phyloP scores from a whole-genome alignment of 2,113 vertebrate genomes.

The Ammospiza caudacuta region DNA sequence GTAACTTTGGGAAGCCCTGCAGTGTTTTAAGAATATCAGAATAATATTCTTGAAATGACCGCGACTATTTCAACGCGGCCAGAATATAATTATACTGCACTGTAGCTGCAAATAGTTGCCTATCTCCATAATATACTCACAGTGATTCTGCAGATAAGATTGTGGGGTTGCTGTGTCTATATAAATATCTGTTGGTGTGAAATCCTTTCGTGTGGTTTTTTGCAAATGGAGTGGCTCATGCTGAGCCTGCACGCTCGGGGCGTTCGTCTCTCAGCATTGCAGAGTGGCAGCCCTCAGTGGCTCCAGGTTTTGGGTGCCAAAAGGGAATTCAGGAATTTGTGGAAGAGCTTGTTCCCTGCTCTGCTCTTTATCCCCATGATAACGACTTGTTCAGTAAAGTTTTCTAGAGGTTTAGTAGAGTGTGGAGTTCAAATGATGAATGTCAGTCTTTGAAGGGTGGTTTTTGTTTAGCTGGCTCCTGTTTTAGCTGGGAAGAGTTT shows the following conservation, averaged over 20 bases:
- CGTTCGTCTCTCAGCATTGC: background rate
- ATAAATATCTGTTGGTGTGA: background rate
- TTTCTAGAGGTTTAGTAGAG: background rate
- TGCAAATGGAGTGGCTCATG: background rate
- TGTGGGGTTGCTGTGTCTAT: background rate
- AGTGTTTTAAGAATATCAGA: background rate
- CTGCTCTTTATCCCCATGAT: background rate
- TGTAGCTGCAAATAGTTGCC: background rate
- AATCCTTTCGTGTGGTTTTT: conserved; percentile 31
- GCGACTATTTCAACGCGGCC: background rate
- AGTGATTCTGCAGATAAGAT: background rate
- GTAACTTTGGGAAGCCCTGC: background rate
- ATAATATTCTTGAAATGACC: background rate
- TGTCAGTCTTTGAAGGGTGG: background rate
- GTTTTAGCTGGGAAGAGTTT: background rate
- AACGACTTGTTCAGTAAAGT: background rate
- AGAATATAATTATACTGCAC: background rate
- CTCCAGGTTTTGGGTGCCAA: background rate
- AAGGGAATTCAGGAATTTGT: background rate
- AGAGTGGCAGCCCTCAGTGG: background rate
- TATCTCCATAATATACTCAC: background rate
- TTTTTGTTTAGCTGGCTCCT: background rate
- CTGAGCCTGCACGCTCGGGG: background rate
- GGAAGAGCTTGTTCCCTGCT: background rate
- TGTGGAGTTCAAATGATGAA: background rate